Percentiles rank a stretch among this genome's conserved stretches.
phyloP scores from a whole-genome alignment of 2,888 invertebrate species.

The Troilus luridus region DNA sequence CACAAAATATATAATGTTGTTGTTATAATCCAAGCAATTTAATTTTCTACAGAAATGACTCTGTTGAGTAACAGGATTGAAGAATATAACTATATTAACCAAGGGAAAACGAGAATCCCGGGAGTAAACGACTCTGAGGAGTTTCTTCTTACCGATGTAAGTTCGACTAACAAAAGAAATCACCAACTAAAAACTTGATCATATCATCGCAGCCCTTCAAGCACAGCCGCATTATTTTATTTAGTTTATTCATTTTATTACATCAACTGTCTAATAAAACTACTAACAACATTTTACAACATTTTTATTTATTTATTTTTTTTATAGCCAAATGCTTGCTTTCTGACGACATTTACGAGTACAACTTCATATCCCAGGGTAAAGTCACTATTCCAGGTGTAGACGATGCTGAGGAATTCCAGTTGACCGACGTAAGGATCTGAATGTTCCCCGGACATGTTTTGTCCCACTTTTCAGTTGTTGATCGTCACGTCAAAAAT shows the following conservation, averaged over 20 bases:
- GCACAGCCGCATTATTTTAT: conserved; percentile 28
- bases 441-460: background rate
- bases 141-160: conserved; percentile 89
- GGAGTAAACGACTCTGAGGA: conserved; percentile 94
- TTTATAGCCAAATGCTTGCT: conserved; percentile 75
- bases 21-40: conserved; percentile 61
- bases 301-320: conserved; percentile 18
- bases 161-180: conserved; percentile 69
- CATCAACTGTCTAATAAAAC: background rate
- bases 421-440: conserved; percentile 88
- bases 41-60: conserved; percentile 63
- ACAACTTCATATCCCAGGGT: conserved; percentile 96
- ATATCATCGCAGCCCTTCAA: conserved; percentile 1
- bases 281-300: background rate
- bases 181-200: conserved; percentile 26
- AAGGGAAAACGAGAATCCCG: conserved; percentile 95
- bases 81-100: conserved; percentile 83
- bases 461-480: background rate
- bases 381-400: conserved; percentile 95
- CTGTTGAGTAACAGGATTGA: conserved; percentile 75
- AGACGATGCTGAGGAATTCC: conserved; percentile 95
- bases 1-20: conserved; percentile 54
- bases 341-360: conserved; percentile 91
- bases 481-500: background rate
- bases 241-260: conserved; percentile 27